Percentiles rank a stretch among this genome's conserved stretches.
Evolutionary conservation across 2,888 invertebrate genomes (phyloP).

Genomic region (Dolichomitus sp.): DNA sequence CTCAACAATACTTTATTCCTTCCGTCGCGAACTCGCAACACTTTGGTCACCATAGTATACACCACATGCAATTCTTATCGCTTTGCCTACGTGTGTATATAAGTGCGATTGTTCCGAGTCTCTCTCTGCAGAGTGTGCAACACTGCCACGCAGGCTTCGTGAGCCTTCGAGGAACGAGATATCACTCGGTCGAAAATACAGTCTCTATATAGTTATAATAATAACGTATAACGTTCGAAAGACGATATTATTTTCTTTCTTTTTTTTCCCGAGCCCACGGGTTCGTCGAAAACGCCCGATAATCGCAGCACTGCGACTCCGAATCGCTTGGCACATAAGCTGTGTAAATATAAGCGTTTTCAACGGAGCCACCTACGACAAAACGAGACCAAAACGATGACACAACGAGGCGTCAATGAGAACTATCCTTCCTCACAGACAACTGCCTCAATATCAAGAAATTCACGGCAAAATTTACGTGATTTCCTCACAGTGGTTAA

Average conservation of each 20-base stretch:
- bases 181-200: conserved; percentile 2
- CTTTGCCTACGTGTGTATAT: not conserved
- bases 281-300: not conserved
- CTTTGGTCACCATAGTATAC: conserved; percentile 50
- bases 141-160: conserved; percentile 6
- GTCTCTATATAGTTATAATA: not conserved
- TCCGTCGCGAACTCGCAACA: conserved; percentile 42
- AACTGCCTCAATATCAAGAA: not conserved
- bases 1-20: conserved; percentile 13
- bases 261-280: not conserved
- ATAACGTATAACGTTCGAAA: not conserved
- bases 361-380: not conserved
- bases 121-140: not conserved
- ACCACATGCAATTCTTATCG: conserved; percentile 38
- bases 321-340: conserved; percentile 3
- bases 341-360: conserved; percentile 7
- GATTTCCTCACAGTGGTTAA: not conserved
- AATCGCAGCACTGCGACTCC: not conserved
- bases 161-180: conserved; percentile 12
- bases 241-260: not conserved
- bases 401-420: not conserved
- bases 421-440: not conserved
- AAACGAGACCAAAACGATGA: not conserved
- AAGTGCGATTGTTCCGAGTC: conserved; percentile 1
- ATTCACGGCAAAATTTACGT: not conserved